These are phyloP conservation scores for Lathronympha strigana DNA, from an alignment of 2,888 invertebrate species.

Conservation along the genomic window DNA sequence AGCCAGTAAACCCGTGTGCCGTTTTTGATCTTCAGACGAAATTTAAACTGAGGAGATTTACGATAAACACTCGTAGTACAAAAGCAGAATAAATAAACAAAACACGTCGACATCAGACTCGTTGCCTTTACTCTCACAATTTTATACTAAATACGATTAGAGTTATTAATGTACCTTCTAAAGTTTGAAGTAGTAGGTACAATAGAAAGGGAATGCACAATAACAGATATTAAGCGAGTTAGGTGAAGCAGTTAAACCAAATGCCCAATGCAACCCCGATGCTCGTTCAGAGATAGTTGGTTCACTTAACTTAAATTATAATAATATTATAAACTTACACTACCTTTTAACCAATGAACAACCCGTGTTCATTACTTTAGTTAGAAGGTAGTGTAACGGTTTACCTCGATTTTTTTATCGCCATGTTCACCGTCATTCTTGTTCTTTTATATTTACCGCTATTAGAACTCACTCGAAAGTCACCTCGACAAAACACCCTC, in stretches of 20 bases:
- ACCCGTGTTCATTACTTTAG: no score
- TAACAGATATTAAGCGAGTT: not conserved
- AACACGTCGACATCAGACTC: not conserved
- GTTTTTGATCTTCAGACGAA: slow-evolving; percentile 24
- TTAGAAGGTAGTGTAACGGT: no score
- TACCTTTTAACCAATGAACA: no score
- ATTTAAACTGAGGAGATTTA: slow-evolving; percentile 18
- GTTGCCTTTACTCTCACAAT: not conserved
- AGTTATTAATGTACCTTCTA: not conserved
- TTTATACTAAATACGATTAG: no score
- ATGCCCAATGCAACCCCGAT: slow-evolving; percentile 11
- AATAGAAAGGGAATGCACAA: not conserved
- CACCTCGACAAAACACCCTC: no score
- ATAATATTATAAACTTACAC: no score
- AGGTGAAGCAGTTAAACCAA: not conserved
- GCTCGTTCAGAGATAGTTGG: slow-evolving; percentile 3
- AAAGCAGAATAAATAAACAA: slow-evolving; percentile 1
- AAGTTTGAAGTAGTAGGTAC: not conserved
- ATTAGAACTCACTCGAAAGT: no score
- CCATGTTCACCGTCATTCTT: no score
- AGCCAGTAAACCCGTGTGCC: not conserved
- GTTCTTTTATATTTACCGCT: no score
- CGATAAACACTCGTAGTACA: slow-evolving; percentile 11
- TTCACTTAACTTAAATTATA: not conserved
- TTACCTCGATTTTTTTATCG: no score